Conservation (phyloP, 2,888 invertebrate species). For the Idaea biselata region DNA sequence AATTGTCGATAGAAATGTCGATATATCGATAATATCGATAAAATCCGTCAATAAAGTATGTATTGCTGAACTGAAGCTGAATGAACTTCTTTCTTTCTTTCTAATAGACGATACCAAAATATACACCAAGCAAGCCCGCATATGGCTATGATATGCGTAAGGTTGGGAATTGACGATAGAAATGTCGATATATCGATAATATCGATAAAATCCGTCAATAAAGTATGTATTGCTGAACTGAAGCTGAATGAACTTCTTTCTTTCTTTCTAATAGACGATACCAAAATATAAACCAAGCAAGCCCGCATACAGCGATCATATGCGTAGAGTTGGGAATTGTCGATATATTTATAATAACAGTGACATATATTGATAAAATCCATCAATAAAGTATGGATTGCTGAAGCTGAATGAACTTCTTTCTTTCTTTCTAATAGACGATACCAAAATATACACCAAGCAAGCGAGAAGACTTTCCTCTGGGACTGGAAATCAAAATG, state of each 20-base stretch:
- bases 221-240: no score
- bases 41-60: no score
- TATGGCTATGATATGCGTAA: constrained; percentile 22
- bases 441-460: constrained; percentile 48
- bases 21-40: constrained; percentile 12
- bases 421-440: no score
- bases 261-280: no score
- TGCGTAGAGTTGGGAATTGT: constrained; percentile 9
- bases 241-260: no score
- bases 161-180: constrained; percentile 4
- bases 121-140: constrained; percentile 48
- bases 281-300: constrained; percentile 48
- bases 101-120: constrained; percentile 50
- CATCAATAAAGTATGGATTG: no score
- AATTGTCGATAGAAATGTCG: constrained; percentile 11
- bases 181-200: constrained; percentile 11
- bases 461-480: no score
- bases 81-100: no score
- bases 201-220: constrained; percentile 13
- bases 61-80: no score
- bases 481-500: no score
- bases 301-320: constrained; percentile 36
- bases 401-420: no score
- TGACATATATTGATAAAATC: constrained; percentile 13
- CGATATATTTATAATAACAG: constrained; percentile 9